These are phyloP conservation scores for Grus americana DNA, from an alignment of 2,113 vertebrate species.

Conservation along the genomic window DNA sequence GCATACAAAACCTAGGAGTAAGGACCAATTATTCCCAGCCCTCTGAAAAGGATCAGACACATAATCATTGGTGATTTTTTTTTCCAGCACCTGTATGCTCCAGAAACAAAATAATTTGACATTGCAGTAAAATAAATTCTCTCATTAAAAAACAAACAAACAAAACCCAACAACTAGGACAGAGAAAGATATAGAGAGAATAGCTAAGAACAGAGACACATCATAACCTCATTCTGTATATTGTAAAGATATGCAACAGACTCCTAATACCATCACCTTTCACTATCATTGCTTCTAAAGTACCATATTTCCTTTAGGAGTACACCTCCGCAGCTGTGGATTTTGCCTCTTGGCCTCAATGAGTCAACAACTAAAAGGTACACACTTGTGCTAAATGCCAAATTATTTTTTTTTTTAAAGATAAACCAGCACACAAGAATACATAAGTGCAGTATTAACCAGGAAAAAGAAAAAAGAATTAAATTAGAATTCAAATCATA, in stretches of 20 bases:
- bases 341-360: not conserved
- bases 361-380: not conserved
- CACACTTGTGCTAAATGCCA: not conserved
- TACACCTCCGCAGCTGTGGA: not conserved
- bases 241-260: not conserved
- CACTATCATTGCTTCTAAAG: not conserved
- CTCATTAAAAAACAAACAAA: accelerated
- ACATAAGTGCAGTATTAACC: not conserved
- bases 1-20: not conserved
- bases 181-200: not conserved
- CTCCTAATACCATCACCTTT: not conserved
- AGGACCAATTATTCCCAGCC: not conserved
- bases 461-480: not conserved
- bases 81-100: not conserved
- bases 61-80: not conserved
- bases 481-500: not conserved
- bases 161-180: too few relatives aligned
- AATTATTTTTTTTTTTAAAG: not conserved
- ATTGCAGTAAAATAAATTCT: not conserved
- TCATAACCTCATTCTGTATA: not conserved
- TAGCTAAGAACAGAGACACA: not conserved
- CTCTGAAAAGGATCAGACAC: not conserved
- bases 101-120: not conserved
- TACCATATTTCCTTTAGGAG: accelerated
- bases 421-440: not conserved